Evolutionary conservation across 2,797 vertebrate species (phyloP), one percentile per base, ranked within the genome.

Genomic region (Buphagus erythrorhynchus): DNA sequence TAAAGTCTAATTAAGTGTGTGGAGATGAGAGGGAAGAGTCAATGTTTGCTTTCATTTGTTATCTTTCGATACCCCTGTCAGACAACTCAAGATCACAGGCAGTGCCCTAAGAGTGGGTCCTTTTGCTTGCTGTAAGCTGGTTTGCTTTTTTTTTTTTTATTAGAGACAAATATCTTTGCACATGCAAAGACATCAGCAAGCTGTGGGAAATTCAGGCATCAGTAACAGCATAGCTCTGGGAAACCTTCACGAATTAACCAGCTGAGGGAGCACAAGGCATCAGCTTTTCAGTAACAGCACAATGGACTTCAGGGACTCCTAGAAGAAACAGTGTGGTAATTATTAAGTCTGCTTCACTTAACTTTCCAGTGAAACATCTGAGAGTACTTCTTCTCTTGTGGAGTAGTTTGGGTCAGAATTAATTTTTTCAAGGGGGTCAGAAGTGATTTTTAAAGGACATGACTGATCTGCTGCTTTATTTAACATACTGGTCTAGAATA

Each of bases 221-320:
- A 35, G 24, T 26, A 43, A 31, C 1, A 46, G 33, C 2, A 1
- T 2, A 54, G 67, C 63, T 67, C 74, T 71, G 52, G 65, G 85
- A 90, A 88, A 62, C 14, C 7, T 94, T 92, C 72, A 31, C 4
- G 21, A 75, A 52, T 68, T 68, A 89, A 61, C 94, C 96, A 95
- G 94, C 79, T 91, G 94, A 90, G 95, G 92, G 96, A 94, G 93
- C 94, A 88, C 74, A 74, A 82, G n/a, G 33, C 43, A 76, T 52
- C 33, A 0, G 9, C 25, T 69, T 91, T 88, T 52, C 28, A 35
- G 11, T 14, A 26, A 45, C 0, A 0, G 35, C 48, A 57, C 84
- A n/a, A 25, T 42, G 52, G 38, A 38, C 77, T 94, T 83, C 4
- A 86, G 36, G 65, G 62, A 29, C 49, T 86, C 80, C 15, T 20